A percentile compares a stretch with the other conserved stretches of the same genome.
Evolutionary conservation across 92 coral and sea anemone genomes (phyloP).

Genomic region (Bergia puertoricense): DNA sequence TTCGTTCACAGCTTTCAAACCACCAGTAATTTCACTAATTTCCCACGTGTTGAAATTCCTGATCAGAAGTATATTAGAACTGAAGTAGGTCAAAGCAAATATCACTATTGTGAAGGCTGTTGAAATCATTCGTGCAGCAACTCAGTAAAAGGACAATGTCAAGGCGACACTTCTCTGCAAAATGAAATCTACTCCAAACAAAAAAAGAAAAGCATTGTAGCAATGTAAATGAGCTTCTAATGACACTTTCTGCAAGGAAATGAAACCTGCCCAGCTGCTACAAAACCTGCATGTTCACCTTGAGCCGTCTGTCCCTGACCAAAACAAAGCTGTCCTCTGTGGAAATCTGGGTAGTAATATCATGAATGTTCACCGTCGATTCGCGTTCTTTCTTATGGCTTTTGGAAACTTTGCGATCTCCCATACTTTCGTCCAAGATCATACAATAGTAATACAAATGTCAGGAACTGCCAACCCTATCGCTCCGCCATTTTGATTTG

Average conservation of each 20-base stretch:
- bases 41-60: conserved; percentile 15
- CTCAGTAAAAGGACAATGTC: conserved; percentile 20
- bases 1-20: conserved; percentile 2
- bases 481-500: conserved; percentile 41
- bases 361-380: conserved; percentile 55
- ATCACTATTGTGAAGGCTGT: background rate
- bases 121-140: background rate
- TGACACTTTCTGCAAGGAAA: conserved; percentile 31
- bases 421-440: conserved; percentile 53
- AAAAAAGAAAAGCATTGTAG: conserved; percentile 3
- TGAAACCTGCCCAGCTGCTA: conserved; percentile 11
- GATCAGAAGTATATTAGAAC: background rate
- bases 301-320: conserved; percentile 61
- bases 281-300: conserved; percentile 60
- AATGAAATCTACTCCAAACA: conserved; percentile 23
- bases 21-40: conserved; percentile 17
- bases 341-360: conserved; percentile 50
- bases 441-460: background rate
- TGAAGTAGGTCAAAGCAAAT: conserved; percentile 4
- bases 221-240: conserved; percentile 36
- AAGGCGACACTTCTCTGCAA: conserved; percentile 8
- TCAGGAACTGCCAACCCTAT: background rate
- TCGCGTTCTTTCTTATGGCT: conserved; percentile 69
- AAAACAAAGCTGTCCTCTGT: conserved; percentile 72
- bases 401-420: conserved; percentile 71